Percentiles rank a stretch among this genome's conserved stretches.
Conservation (phyloP, 2,888 invertebrate species). For the Odontocerum albicorne region DNA sequence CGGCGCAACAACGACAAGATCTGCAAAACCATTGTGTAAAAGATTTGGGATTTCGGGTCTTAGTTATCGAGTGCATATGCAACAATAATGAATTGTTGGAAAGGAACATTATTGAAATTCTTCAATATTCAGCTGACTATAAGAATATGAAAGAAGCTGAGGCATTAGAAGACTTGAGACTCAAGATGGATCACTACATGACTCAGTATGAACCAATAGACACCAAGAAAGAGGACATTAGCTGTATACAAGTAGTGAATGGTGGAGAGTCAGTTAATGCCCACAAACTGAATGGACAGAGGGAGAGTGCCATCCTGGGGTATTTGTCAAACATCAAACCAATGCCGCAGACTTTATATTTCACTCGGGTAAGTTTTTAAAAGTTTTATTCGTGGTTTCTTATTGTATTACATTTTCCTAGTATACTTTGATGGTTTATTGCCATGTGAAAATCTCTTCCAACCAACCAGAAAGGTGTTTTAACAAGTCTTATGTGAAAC, state of each 20-base stretch:
- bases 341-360: constrained; percentile 82
- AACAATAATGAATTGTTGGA: constrained; percentile 65
- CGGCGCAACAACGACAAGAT: constrained; percentile 75
- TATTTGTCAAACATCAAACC: constrained; percentile 86
- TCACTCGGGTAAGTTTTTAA: constrained; percentile 75
- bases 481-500: too few relatives aligned
- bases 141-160: constrained; percentile 73
- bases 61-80: constrained; percentile 92
- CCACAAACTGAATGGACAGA: constrained; percentile 73
- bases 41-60: constrained; percentile 77
- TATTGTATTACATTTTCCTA: too few relatives aligned
- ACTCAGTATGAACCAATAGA: constrained; percentile 79
- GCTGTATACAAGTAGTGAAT: constrained; percentile 54
- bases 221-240: constrained; percentile 58
- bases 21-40: constrained; percentile 72
- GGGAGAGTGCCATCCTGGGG: constrained; percentile 82
- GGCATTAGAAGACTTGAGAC: constrained; percentile 78
- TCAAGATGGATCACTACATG: constrained; percentile 83
- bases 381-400: too few relatives aligned
- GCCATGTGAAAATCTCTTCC: too few relatives aligned
- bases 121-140: constrained; percentile 87
- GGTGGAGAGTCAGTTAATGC: constrained; percentile 70
- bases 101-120: constrained; percentile 67
- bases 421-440: too few relatives aligned
- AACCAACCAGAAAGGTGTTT: too few relatives aligned